Percentiles rank a stretch among this genome's conserved stretches.
phyloP scores from a whole-genome alignment of 1,140 invertebrate species.

The Drosophila bocqueti region DNA sequence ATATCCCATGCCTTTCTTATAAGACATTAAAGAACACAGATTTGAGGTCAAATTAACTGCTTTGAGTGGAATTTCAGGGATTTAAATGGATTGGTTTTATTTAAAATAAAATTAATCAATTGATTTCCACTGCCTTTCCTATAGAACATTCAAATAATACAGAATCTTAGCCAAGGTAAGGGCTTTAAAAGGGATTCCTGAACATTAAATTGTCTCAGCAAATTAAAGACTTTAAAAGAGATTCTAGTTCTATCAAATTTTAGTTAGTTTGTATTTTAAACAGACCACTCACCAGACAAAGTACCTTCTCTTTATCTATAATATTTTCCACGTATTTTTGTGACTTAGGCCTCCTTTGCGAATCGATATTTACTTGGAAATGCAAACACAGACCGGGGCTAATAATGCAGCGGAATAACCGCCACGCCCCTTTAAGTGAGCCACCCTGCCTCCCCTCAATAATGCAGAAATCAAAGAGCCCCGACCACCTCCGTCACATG shows the following conservation, averaged over 20 bases:
- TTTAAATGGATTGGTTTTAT: too few relatives aligned
- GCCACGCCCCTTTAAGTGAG: slow-evolving; percentile 51
- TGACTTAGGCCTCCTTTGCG: neutral
- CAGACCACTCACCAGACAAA: neutral
- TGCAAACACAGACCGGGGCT: slow-evolving; percentile 30
- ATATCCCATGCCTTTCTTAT: too few relatives aligned
- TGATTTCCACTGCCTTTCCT: too few relatives aligned
- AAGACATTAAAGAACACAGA: neutral
- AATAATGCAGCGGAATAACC: slow-evolving; percentile 30
- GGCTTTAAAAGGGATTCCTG: too few relatives aligned
- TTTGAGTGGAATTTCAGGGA: too few relatives aligned
- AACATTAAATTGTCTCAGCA: too few relatives aligned
- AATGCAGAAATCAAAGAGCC: slow-evolving; percentile 53
- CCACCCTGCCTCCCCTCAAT: slow-evolving; percentile 37
- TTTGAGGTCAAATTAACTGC: neutral
- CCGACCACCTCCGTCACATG: slow-evolving; percentile 3
- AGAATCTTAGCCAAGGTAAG: neutral
- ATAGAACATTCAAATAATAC: too few relatives aligned
- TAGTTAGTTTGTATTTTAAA: neutral
- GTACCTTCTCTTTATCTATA: neutral
- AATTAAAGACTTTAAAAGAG: neutral
- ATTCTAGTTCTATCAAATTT: neutral
- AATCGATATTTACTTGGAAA: slow-evolving; percentile 47
- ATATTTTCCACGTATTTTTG: neutral
- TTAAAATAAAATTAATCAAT: too few relatives aligned